Evolutionary conservation across 1,140 invertebrate genomes (phyloP), one percentile per base, ranked within the genome.

Genomic region (Leucophenga varia): DNA sequence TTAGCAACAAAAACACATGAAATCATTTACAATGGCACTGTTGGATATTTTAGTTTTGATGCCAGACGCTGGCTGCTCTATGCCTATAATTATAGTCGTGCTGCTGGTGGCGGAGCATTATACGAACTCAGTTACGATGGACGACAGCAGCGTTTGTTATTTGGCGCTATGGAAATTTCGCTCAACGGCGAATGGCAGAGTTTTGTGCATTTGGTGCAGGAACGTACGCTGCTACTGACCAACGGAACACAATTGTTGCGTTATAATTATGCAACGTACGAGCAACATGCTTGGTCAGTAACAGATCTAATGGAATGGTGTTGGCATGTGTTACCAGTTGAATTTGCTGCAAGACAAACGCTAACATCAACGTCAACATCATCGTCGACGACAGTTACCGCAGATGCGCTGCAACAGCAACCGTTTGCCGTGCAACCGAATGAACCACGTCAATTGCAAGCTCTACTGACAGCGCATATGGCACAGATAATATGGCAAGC

Each of bases 401-500:
- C 20, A 14, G 13, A 31, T 32, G 16, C 80, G 79, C 49, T n/a
- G n/a, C n/a, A n/a, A n/a, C n/a, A n/a, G n/a, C 91, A 94, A 68
- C 89, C 89, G 0, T 80, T 84, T 35, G 90, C 90, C 0, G 78
- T 87, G 31, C 89, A 90, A 1, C 80, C 88, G 0, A 88, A 88
- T 67, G 83, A 86, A 4, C 92, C 92, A 0, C 83, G 82, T 1
- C 79, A 81, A 2, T 79, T 95, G 0, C 85, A 91, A 73, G 89
- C 86, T 17, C 79, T 95, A 35, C 84, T 94, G 60, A 86, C 87
- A 0, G 78, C 82, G 1, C 79, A 83, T 51, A 78, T 80, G n/a
- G 88, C 88, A 0, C 86, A 87, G 59, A 82, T 92, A 9, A 82
- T 82, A 0, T 95, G 93, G 92, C 79, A 84, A 20, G 79, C 81